Evolutionary conservation across 2,797 vertebrate species (phyloP), one percentile per base, ranked within the genome.

Genomic region (Chloroceryle amazona): DNA sequence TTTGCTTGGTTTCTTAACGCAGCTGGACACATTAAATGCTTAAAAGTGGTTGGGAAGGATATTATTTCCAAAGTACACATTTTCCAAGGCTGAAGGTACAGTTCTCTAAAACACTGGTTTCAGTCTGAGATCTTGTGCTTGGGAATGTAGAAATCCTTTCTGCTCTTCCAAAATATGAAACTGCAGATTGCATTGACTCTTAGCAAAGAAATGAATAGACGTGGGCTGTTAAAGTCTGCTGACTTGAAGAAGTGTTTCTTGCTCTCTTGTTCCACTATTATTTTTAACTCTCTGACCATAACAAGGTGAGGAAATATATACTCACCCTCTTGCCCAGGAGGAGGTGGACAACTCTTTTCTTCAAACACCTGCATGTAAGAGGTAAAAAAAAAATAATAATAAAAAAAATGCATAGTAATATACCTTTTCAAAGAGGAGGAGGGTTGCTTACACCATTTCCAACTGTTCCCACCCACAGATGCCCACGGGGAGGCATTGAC

Each of bases 11-110:
- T 91, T 93, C 79, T 86, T 91, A 21, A 80, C 66, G 9, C 79
- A 96, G 54, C 78, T 94, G 93, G 94, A 75, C 26, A 9, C 51
- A 29, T 41, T 72, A 81, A 95, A 83, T 71, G 58, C 35, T 42
- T 84, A 10, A 41, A 85, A 96, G 61, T 16, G 7, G 11, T 58
- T 73, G 66, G 79, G 51, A 89, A 68, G 71, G 73, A 49, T 71
- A 47, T 23, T 92, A 37, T 80, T 96, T 90, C 91, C 92, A 78
- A 93, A 93, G 79, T 65, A 52, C 78, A 73, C 89, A 57, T 35
- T 68, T 94, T 95, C 76, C 86, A 68, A 94, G 81, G 60, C 89
- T 89, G 63, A 35, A 89, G 80, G 65, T 86, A 72, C 78, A 79
- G 35, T 60, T 88, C 83, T 75, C 49, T 35, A 47, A 75, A 94